Percentiles rank a stretch among this genome's conserved stretches.
phyloP scores from a whole-genome alignment of 2,888 invertebrate species.

The Tachina grossa region DNA sequence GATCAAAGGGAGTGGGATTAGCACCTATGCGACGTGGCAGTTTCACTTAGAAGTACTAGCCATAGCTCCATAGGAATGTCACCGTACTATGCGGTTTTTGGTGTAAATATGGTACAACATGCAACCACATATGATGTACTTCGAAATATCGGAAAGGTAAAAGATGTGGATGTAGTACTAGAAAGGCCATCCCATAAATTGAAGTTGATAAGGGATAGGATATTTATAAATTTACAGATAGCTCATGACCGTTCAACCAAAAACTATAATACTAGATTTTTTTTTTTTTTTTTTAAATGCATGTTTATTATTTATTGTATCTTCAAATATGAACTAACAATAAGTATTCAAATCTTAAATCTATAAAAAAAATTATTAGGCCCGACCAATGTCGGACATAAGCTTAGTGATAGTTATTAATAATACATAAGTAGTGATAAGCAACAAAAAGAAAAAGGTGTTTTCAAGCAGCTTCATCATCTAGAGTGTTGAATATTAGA shows the following conservation, averaged over 20 bases:
- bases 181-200: neutral
- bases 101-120: conserved; percentile 4
- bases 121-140: neutral
- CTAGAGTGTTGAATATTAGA: no score
- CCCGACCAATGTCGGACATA: no score
- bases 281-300: no score
- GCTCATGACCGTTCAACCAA: neutral
- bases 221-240: neutral
- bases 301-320: no score
- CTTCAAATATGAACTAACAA: no score
- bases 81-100: conserved; percentile 5
- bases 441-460: no score
- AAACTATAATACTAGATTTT: no score
- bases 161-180: neutral
- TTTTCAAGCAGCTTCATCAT: no score
- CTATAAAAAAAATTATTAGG: no score
- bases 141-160: neutral
- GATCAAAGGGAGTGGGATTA: conserved; percentile 3
- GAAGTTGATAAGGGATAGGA: neutral
- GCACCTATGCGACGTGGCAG: neutral
- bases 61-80: neutral
- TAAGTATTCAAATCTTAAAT: no score
- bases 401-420: no score
- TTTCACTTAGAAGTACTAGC: neutral
- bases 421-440: no score